Percentiles rank a stretch among this genome's conserved stretches.
Conservation (phyloP, 2,113 vertebrate species). For the Brachyistius frenatus region DNA sequence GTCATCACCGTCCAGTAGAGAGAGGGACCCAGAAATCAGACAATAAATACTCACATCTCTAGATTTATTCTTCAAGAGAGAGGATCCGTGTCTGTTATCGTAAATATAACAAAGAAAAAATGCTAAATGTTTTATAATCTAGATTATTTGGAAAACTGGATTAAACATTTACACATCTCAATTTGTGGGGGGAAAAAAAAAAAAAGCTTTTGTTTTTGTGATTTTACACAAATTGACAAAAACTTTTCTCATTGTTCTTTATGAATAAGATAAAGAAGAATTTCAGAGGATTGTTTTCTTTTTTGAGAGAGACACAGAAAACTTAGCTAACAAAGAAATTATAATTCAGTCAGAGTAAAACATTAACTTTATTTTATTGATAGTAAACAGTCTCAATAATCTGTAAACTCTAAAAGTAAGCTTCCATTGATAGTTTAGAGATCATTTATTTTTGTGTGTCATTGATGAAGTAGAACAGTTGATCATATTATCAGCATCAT, state of each 20-base stretch:
- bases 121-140: neutral
- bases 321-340: neutral
- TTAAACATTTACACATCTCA: neutral
- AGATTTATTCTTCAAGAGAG: neutral
- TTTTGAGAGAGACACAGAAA: neutral
- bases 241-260: too few species aligned
- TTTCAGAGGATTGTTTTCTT: too few species aligned
- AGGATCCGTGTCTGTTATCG: conserved; percentile 9
- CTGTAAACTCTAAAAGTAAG: conserved; percentile 10
- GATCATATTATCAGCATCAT: conserved; percentile 34
- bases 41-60: conserved; percentile 6
- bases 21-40: conserved; percentile 2
- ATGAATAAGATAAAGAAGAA: too few species aligned
- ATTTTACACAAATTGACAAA: too few species aligned
- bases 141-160: conserved; percentile 12
- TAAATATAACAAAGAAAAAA: conserved; percentile 14
- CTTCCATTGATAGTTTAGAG: neutral
- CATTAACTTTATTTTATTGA: neutral
- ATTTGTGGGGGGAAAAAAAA: neutral
- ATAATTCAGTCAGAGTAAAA: neutral
- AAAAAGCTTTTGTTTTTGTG: neutral
- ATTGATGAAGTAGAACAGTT: conserved; percentile 18
- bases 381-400: neutral
- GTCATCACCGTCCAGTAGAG: conserved; percentile 65
- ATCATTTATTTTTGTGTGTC: conserved; percentile 7